Percentiles rank a stretch among this genome's conserved stretches.
These are phyloP conservation scores for Tapirus indicus DNA, from an alignment of 2,797 vertebrate species.

Conservation along the genomic window DNA sequence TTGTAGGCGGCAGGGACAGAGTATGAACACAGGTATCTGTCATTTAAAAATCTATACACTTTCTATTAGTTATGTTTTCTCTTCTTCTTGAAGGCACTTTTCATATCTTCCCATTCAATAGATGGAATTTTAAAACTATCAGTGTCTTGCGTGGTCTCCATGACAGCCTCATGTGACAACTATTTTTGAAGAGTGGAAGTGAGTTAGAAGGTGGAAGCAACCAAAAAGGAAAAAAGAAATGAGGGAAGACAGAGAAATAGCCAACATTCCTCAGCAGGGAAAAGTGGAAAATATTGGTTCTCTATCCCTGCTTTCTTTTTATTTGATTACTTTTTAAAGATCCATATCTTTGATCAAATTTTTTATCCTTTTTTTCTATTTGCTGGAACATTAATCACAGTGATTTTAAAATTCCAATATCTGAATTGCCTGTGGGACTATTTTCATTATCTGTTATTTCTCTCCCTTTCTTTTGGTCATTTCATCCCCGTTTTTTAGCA, in stretches of 20 bases:
- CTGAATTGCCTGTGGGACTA: background rate
- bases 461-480: background rate
- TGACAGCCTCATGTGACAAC: background rate
- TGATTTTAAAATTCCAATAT: background rate
- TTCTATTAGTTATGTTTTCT: background rate
- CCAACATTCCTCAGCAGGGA: background rate
- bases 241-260: background rate
- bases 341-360: background rate
- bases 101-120: background rate
- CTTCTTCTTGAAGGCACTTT: background rate
- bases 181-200: conserved; percentile 25
- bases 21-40: background rate
- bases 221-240: background rate
- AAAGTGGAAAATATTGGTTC: background rate
- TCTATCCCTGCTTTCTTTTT: background rate
- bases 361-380: background rate
- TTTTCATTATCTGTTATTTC: background rate
- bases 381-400: background rate
- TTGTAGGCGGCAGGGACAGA: background rate
- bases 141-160: background rate
- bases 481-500: background rate
- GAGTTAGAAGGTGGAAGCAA: background rate
- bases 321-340: background rate
- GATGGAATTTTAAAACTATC: background rate
- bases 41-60: background rate